Evolutionary conservation across 2,113 vertebrate species (phyloP).

Genomic region (Calidris pugnax): DNA sequence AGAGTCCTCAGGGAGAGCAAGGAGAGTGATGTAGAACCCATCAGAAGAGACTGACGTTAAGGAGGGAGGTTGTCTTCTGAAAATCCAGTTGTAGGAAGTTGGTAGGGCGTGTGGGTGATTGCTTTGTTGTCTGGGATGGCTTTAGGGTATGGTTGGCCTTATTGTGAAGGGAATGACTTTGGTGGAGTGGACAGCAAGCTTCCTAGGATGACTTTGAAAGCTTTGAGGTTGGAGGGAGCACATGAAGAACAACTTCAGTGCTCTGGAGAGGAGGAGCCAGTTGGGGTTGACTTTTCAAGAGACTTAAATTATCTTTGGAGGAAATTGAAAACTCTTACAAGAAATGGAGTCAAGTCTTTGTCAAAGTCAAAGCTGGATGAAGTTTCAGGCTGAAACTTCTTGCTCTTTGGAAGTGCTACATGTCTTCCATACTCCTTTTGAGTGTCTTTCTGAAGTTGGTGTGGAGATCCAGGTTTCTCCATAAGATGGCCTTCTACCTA

Average conservation of each 20-base stretch:
- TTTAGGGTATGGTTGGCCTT: background rate
- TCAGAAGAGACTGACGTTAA: background rate
- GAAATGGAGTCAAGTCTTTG: background rate
- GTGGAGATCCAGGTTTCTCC: background rate
- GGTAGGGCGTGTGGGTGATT: background rate
- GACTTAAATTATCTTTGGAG: background rate
- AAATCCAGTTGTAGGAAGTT: fast-evolving
- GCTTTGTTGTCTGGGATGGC: background rate
- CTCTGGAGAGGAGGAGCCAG: background rate
- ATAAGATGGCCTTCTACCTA: background rate
- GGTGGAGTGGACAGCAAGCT: background rate
- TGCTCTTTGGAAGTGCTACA: fast-evolving
- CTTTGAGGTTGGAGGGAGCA: background rate
- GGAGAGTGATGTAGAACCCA: background rate
- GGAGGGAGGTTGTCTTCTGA: background rate
- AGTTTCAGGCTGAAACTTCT: background rate
- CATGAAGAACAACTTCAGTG: background rate
- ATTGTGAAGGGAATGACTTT: background rate
- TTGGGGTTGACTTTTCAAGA: background rate
- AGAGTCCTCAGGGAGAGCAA: background rate
- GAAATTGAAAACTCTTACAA: background rate
- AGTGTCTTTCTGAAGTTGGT: background rate
- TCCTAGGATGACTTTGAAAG: background rate
- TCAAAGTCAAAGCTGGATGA: background rate
- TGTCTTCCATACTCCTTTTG: background rate